Conservation (phyloP, 2,113 vertebrate species). For the Canis aureus region DNA sequence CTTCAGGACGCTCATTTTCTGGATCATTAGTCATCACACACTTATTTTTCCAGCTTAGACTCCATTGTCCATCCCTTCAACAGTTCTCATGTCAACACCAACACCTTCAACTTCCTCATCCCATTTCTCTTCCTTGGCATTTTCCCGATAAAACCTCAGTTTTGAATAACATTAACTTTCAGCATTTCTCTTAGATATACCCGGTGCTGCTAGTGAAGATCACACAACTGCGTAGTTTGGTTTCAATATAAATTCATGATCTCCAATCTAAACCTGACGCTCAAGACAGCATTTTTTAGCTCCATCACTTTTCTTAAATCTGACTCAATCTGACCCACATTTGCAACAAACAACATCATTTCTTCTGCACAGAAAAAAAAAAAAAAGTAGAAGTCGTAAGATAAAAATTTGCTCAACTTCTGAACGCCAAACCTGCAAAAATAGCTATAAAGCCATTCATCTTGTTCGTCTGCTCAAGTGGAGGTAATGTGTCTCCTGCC, state of each 20-base stretch:
- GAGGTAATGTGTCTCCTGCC: background rate
- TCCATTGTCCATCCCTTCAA: background rate
- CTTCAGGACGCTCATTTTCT: background rate
- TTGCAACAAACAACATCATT: conserved; percentile 39
- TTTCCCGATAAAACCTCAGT: background rate
- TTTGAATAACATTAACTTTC: background rate
- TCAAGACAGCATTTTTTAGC: background rate
- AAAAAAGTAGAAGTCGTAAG: background rate
- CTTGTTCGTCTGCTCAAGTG: background rate
- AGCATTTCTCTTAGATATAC: background rate
- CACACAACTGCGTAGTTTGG: background rate
- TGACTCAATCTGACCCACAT: background rate
- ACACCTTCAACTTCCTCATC: background rate
- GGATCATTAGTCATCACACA: background rate
- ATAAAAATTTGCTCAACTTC: conserved; percentile 15
- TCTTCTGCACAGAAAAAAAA: background rate
- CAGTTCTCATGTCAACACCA: background rate
- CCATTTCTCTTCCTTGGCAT: background rate
- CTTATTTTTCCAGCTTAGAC: background rate
- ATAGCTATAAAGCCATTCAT: background rate
- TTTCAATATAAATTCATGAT: conserved; percentile 4
- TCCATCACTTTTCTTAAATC: background rate
- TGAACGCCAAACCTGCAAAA: conserved; percentile 7
- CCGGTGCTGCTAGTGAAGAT: background rate
- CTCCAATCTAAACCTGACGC: background rate